These are phyloP conservation scores for Cremastinae sp. DNA, from an alignment of 2,888 invertebrate genomes.

Conservation along the genomic window DNA sequence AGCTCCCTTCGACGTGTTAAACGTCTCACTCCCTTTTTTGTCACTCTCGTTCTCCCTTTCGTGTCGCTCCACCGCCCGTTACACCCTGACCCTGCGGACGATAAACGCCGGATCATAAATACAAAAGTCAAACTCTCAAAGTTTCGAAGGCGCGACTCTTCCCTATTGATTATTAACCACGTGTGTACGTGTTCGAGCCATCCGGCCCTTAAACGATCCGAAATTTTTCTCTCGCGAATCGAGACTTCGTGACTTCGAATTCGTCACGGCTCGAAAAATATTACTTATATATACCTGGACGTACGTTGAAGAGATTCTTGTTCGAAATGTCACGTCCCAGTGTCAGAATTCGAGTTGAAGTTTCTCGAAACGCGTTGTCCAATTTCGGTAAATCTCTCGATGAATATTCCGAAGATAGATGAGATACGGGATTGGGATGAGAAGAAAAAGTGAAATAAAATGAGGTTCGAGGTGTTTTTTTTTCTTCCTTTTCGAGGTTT, in stretches of 20 bases:
- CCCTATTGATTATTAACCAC: no score
- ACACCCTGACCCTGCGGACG: neutral
- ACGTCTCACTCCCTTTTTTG: constrained; percentile 32
- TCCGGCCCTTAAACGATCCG: no score
- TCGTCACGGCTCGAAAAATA: no score
- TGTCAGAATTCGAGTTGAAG: no score
- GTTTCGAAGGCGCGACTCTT: neutral
- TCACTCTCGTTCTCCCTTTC: constrained; percentile 32
- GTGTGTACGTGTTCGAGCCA: no score
- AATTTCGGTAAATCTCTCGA: no score
- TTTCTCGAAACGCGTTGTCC: no score
- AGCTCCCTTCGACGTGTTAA: constrained; percentile 31
- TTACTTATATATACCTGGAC: no score
- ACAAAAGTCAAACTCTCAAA: neutral
- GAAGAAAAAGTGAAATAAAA: constrained; percentile 18
- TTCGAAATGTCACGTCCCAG: neutral
- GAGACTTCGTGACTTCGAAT: no score
- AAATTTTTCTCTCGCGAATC: neutral
- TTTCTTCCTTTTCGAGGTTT: constrained; percentile 5
- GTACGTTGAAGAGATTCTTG: no score
- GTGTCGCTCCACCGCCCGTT: neutral
- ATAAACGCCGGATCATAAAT: neutral
- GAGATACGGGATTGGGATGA: no score
- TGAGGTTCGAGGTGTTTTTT: constrained; percentile 8
- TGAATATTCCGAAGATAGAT: no score